phyloP scores from a whole-genome alignment of 2,888 invertebrate species.

The Philereme transversata region DNA sequence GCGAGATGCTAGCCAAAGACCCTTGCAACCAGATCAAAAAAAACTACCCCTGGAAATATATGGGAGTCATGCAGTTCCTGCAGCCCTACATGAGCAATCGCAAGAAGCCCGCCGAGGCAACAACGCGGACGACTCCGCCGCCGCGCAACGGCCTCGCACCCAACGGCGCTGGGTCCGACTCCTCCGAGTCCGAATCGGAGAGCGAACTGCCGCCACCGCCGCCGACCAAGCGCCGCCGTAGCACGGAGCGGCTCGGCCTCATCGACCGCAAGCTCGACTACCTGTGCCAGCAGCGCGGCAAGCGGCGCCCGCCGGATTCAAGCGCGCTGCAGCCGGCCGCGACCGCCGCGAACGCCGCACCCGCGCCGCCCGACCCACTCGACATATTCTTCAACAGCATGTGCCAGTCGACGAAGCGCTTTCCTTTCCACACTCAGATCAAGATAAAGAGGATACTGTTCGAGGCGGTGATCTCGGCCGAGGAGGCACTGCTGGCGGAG shows the following conservation, averaged over 20 bases:
- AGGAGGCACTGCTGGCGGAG: conserved; percentile 71
- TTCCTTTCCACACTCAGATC: conserved; percentile 72
- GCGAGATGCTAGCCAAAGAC: conserved; percentile 65
- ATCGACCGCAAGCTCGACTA: conserved; percentile 21
- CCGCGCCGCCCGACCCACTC: conserved; percentile 54
- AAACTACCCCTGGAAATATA: conserved; percentile 74
- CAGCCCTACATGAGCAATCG: conserved; percentile 77
- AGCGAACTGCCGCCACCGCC: conserved; percentile 45
- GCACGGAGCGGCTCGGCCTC: conserved; percentile 24
- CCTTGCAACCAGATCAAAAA: conserved; percentile 56
- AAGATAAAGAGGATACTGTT: conserved; percentile 71
- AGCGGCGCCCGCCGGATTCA: conserved; percentile 5
- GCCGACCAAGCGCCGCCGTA: conserved; percentile 25
- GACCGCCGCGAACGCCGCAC: conserved; percentile 19
- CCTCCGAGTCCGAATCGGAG: conserved; percentile 46
- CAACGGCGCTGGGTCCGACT: conserved; percentile 40
- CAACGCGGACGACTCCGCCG: conserved; percentile 43
- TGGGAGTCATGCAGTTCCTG: conserved; percentile 73
- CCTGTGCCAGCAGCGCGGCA: conserved; percentile 23
- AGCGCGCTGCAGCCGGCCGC: conserved; percentile 16
- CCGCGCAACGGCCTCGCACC: conserved; percentile 37
- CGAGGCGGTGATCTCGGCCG: conserved; percentile 69
- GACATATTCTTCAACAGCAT: conserved; percentile 78
- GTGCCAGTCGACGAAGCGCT: conserved; percentile 75
- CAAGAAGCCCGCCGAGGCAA: conserved; percentile 61